These are phyloP conservation scores for Neelides folsomi DNA, from an alignment of 2,888 invertebrate genomes.

Conservation along the genomic window DNA sequence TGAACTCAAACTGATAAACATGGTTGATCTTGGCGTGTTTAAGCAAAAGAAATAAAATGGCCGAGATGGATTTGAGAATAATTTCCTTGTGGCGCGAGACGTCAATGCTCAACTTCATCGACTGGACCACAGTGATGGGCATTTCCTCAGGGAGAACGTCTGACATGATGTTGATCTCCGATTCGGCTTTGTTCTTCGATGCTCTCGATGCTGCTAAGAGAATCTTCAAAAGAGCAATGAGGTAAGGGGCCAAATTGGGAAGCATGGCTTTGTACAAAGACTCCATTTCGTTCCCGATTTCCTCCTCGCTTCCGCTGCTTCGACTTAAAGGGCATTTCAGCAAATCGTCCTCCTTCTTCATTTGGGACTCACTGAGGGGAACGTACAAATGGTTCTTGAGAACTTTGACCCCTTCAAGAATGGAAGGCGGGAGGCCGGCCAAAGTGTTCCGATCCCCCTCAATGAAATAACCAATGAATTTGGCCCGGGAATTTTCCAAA, in stretches of 20 bases:
- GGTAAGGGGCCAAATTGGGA: constrained; percentile 90
- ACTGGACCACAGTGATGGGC: constrained; percentile 89
- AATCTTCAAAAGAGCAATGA: constrained; percentile 93
- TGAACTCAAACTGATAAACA: constrained; percentile 97
- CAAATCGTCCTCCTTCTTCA: constrained; percentile 79
- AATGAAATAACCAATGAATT: constrained; percentile 91
- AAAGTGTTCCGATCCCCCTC: constrained; percentile 68
- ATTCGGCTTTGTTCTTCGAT: constrained; percentile 96
- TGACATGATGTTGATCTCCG: constrained; percentile 85
- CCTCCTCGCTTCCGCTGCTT: constrained; percentile 60
- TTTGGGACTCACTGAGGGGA: constrained; percentile 82
- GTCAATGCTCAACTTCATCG: constrained; percentile 89
- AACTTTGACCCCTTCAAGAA: constrained; percentile 88
- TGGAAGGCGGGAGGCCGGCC: constrained; percentile 90
- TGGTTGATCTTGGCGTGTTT: constrained; percentile 98
- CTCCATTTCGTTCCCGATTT: constrained; percentile 61
- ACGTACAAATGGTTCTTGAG: constrained; percentile 85
- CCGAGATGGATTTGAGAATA: constrained; percentile 79
- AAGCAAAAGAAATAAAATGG: constrained; percentile 72
- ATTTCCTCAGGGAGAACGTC: constrained; percentile 95
- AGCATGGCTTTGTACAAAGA: constrained; percentile 84
- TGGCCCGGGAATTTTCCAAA: constrained; percentile 74
- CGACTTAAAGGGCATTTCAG: constrained; percentile 79
- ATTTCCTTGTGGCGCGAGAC: constrained; percentile 98
- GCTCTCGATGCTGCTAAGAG: constrained; percentile 94